Evolutionary conservation across 2,113 vertebrate species (phyloP), one percentile per base, ranked within the genome.

Genomic region (Pan paniscus): DNA sequence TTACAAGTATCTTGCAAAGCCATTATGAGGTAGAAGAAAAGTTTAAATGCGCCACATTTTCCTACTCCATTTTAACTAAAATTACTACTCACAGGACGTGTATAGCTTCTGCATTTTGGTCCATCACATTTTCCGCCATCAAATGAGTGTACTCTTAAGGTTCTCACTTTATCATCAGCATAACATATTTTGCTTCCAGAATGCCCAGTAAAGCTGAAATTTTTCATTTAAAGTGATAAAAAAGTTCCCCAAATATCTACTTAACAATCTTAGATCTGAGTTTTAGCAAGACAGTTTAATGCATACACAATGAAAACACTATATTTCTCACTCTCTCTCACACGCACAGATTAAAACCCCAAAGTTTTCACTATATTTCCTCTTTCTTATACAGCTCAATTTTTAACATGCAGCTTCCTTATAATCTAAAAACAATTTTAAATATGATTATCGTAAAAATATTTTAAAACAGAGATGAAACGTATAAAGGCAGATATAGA

Each of bases 161-260:
- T 48, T 95, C 38, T 97, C 85, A 91, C 32, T 90, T 90, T 82
- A 92, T 68, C 55, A 81, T 72, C 92, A 86, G 48, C 59, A 68
- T 91, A 55, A 43, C 22, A 72, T 85, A 59, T 75, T 48, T 68
- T 96, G 85, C 30, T 98, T 98, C 90, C 93, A 98, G 98, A 98
- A 98, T 97, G 89, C 75, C 95, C 94, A 98, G 94, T 97, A 98
- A 98, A 98, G 96, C 97, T 98, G 95, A 82, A 98, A 95, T 50
- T 93, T 73, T 38, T 95, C 23, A 90, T 89, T 97, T 89, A 93
- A 94, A 97, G 81, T 98, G 27, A 96, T 92, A 32, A 32, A 85
- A 96, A 83, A 67, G 68, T 18, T 46, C 38, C 82, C 72, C 50
- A 96, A 80, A 75, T 79, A 96, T 17, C 20, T 93, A 80, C 43